A percentile compares a stretch with the other conserved stretches of the same genome.
Conservation (phyloP, 2,113 vertebrate species). For the Coptodon bakossiorum region DNA sequence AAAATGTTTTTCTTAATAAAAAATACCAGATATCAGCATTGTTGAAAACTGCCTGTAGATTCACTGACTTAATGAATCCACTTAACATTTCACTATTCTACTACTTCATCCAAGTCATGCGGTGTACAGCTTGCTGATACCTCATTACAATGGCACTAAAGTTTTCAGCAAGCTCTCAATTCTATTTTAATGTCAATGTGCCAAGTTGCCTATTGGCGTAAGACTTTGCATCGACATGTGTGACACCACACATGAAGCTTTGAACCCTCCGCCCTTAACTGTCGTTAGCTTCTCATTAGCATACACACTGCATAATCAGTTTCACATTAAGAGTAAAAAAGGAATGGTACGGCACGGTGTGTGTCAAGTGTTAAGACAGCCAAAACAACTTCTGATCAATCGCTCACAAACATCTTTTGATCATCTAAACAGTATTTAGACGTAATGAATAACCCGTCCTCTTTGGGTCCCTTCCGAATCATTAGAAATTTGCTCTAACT, state of each 20-base stretch:
- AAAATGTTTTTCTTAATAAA: background rate
- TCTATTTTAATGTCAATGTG: background rate
- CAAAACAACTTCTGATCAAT: constrained; percentile 23
- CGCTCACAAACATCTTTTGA: constrained; percentile 22
- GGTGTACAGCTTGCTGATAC: background rate
- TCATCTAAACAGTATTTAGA: constrained; percentile 38
- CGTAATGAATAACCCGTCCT: constrained; percentile 34
- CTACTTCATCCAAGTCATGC: background rate
- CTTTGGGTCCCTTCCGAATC: constrained; percentile 28
- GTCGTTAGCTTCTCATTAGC: constrained; percentile 10
- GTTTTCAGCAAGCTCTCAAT: background rate
- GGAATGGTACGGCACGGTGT: background rate
- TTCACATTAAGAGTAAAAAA: background rate
- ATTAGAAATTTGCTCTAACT: constrained; percentile 53
- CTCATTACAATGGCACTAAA: background rate
- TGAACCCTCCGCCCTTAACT: background rate
- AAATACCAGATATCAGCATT: background rate
- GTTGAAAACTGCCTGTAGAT: background rate
- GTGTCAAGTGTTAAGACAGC: background rate
- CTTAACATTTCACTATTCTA: background rate
- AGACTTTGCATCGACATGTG: background rate
- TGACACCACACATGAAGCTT: background rate
- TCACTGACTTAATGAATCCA: background rate
- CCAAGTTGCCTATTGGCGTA: background rate
- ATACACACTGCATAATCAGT: background rate